A percentile compares a stretch with the other conserved stretches of the same genome.
Evolutionary conservation across 1,140 invertebrate genomes (phyloP).

Genomic region (Bombus difficillimus): DNA sequence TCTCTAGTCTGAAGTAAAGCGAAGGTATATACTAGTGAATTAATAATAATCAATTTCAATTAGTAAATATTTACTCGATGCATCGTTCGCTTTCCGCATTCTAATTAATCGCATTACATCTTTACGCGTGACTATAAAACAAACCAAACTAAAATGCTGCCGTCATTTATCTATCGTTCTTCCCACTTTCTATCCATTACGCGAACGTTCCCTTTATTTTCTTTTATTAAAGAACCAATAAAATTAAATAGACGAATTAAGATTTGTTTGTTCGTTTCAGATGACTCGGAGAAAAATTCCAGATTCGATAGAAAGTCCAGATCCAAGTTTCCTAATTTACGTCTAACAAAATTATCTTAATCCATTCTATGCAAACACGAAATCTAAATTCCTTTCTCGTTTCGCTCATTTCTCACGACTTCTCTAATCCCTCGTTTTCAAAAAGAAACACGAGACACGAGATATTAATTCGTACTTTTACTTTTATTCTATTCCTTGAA

Average conservation of each 20-base stretch:
- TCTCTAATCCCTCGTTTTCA: neutral
- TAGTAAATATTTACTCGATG: neutral
- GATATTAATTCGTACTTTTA: neutral
- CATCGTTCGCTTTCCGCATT: neutral
- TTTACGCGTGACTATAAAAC: neutral
- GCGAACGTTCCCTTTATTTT: neutral
- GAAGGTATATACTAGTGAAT: neutral
- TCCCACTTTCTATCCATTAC: neutral
- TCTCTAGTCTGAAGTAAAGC: neutral
- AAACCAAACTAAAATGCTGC: neutral
- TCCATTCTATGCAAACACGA: neutral
- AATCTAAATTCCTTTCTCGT: neutral
- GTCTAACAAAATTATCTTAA: neutral
- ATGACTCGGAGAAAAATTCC: neutral
- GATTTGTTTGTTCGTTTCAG: too few species aligned
- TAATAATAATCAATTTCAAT: constrained; percentile 7
- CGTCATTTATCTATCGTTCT: neutral
- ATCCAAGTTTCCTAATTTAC: neutral
- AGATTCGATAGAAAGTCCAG: neutral
- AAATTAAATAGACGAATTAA: neutral
- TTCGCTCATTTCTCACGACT: neutral
- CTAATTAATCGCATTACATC: constrained; percentile 1
- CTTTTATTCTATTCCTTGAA: too few species aligned
- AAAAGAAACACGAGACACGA: neutral
- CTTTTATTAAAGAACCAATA: neutral